Conservation (phyloP, 2,888 invertebrate genomes). For the Megastigmus dorsalis region DNA sequence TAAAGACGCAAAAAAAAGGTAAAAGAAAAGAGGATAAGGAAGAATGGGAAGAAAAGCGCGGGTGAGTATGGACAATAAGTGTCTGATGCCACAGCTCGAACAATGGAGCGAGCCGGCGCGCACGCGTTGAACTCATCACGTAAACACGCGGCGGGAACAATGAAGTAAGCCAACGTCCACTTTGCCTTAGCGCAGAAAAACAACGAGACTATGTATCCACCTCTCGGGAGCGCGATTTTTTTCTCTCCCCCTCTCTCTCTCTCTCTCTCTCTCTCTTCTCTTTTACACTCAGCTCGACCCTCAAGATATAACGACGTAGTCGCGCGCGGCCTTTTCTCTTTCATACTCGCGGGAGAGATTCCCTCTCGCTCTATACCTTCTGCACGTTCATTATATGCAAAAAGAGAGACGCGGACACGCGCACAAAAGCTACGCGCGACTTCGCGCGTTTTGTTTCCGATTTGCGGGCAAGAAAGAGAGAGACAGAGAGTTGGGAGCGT, state of each 20-base stretch:
- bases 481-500: no score
- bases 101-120: background rate
- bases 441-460: constrained; percentile 5
- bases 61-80: background rate
- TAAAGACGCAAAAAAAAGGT: no score
- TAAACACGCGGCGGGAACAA: constrained; percentile 13
- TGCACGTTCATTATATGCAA: constrained; percentile 35
- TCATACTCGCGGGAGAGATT: background rate
- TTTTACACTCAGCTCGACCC: no score
- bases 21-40: background rate
- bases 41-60: background rate
- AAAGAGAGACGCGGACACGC: background rate
- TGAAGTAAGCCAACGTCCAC: background rate
- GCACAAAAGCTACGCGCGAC: constrained; percentile 8
- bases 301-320: constrained; percentile 24
- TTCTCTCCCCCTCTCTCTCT: background rate
- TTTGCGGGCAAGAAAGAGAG: background rate
- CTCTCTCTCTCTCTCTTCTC: background rate
- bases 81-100: background rate
- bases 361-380: no score
- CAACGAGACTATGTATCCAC: no score
- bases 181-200: background rate
- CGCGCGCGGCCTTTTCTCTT: background rate
- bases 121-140: background rate
- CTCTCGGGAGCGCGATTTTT: no score